phyloP scores from a whole-genome alignment of 2,113 vertebrate genomes.

The Nanger granti region DNA sequence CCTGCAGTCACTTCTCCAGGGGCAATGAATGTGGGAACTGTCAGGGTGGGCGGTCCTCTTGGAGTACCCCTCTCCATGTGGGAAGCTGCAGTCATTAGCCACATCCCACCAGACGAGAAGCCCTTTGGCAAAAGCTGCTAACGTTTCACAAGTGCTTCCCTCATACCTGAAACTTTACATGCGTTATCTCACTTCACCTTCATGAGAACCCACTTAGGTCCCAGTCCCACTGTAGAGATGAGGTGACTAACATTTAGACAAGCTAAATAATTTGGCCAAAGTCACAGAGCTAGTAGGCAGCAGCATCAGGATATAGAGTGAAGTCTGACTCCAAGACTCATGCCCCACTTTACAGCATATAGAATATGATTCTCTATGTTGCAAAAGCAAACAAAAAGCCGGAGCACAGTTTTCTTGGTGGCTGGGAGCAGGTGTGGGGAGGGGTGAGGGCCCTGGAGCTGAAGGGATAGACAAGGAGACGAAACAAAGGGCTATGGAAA shows the following conservation, averaged over 20 bases:
- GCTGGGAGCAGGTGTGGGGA: background rate
- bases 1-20: background rate
- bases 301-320: background rate
- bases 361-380: background rate
- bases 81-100: background rate
- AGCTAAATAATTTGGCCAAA: background rate
- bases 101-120: background rate
- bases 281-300: background rate
- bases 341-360: background rate
- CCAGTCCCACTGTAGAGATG: background rate
- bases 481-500: background rate
- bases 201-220: background rate
- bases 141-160: background rate
- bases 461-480: background rate
- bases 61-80: background rate
- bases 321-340: background rate
- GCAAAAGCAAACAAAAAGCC: background rate
- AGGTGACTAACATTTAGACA: background rate
- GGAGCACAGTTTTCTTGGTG: background rate
- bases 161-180: background rate
- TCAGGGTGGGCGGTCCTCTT: background rate
- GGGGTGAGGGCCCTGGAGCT: background rate
- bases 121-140: background rate
- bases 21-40: fast-evolving
- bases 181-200: background rate